phyloP scores from a whole-genome alignment of 2,113 vertebrate species.

The Phalacrocorax aristotelis region DNA sequence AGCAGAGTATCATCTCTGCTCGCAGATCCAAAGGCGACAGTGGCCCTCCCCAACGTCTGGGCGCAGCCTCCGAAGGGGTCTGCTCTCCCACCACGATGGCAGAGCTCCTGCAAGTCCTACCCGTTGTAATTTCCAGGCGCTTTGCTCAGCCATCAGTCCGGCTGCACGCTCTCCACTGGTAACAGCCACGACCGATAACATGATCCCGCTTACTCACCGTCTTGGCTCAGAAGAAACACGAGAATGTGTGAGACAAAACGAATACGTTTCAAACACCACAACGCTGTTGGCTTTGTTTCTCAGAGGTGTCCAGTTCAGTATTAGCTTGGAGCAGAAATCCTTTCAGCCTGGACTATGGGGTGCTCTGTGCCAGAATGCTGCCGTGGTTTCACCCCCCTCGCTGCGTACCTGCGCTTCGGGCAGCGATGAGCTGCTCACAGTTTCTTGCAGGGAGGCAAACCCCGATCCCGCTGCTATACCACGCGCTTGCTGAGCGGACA shows the following conservation, averaged over 20 bases:
- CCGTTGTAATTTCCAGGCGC: not conserved
- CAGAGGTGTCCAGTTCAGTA: not conserved
- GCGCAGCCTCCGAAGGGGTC: not conserved
- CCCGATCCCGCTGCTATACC: not conserved
- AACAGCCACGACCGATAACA: not conserved
- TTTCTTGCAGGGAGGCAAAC: not conserved
- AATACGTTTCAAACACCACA: not conserved
- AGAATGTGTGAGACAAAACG: fast-evolving
- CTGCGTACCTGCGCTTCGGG: not conserved
- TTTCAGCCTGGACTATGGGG: not conserved
- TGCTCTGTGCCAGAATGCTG: not conserved
- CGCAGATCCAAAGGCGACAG: not conserved
- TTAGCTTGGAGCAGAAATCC: not conserved
- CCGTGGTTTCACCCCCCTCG: not conserved
- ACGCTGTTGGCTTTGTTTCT: not conserved
- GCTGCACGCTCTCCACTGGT: fast-evolving
- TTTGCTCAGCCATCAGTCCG: not conserved
- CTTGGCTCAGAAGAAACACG: not conserved
- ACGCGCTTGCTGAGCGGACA: fast-evolving
- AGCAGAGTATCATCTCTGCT: not conserved
- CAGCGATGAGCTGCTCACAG: not conserved
- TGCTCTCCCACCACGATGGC: fast-evolving
- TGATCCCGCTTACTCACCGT: not conserved
- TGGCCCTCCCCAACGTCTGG: not conserved
- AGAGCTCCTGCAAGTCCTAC: not conserved